These are phyloP conservation scores for Gisinianus flammeolus DNA, from an alignment of 2,888 invertebrate genomes.

Conservation along the genomic window DNA sequence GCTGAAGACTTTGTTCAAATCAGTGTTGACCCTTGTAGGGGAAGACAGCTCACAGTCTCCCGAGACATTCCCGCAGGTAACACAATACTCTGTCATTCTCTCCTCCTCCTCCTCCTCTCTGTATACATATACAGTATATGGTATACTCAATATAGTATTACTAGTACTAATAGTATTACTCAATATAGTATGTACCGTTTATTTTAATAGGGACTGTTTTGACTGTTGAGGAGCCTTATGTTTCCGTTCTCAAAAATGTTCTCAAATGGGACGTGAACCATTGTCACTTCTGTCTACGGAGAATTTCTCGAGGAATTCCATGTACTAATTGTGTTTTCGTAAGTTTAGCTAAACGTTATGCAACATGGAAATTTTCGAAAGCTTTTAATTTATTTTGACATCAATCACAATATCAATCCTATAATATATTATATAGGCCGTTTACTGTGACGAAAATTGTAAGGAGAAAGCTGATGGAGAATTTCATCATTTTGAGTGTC, in stretches of 20 bases:
- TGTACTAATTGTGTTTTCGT: slow-evolving; percentile 53
- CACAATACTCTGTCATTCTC: neutral
- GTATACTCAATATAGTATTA: neutral
- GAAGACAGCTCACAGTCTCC: slow-evolving; percentile 48
- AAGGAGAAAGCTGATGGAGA: slow-evolving; percentile 40
- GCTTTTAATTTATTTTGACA: neutral
- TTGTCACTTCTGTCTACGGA: slow-evolving; percentile 51
- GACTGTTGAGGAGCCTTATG: slow-evolving; percentile 53
- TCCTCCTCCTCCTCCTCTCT: too few species aligned
- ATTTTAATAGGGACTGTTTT: slow-evolving; percentile 49
- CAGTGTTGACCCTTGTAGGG: slow-evolving; percentile 39
- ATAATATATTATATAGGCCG: slow-evolving; percentile 41
- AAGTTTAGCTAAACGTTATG: slow-evolving; percentile 20
- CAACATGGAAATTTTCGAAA: neutral
- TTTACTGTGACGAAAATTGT: slow-evolving; percentile 50
- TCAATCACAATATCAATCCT: neutral
- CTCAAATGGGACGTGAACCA: slow-evolving; percentile 51
- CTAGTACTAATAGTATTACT: neutral
- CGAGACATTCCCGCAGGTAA: slow-evolving; percentile 56
- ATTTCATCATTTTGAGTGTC: slow-evolving; percentile 54
- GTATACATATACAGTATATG: too few species aligned
- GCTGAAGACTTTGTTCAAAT: slow-evolving; percentile 52
- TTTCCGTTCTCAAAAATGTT: slow-evolving; percentile 45
- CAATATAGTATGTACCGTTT: neutral
- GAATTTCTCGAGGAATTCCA: slow-evolving; percentile 45